phyloP scores from a whole-genome alignment of 1,140 invertebrate genomes.

The Drosophila cardini region DNA sequence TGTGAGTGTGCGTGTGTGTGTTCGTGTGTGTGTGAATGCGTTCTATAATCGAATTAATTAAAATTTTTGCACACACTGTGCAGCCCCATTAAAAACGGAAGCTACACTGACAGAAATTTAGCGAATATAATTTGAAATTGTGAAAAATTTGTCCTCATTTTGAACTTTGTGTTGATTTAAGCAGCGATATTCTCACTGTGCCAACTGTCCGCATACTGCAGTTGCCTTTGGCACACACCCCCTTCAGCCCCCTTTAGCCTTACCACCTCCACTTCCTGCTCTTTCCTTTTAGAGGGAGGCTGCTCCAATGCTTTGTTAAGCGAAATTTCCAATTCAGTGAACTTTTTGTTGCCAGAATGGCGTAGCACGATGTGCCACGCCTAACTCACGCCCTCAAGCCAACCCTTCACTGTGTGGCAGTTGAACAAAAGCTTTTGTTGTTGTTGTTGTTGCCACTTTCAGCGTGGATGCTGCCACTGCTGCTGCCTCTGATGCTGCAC shows the following conservation, averaged over 20 bases:
- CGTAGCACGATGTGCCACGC: slow-evolving; percentile 8
- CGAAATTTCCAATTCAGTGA: slow-evolving; percentile 81
- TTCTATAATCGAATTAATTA: slow-evolving; percentile 83
- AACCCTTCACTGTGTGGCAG: slow-evolving; percentile 15
- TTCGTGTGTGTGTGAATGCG: slow-evolving; percentile 24
- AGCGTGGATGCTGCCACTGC: not conserved
- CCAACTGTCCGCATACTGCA: slow-evolving; percentile 37
- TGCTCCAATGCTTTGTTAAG: slow-evolving; percentile 57
- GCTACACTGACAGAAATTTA: slow-evolving; percentile 36
- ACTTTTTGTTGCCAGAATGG: slow-evolving; percentile 67
- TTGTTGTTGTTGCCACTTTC: not conserved
- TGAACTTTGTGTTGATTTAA: not conserved
- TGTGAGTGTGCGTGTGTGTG: not conserved
- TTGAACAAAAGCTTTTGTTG: slow-evolving; percentile 50
- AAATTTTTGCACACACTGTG: slow-evolving; percentile 63
- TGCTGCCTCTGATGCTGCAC: slow-evolving; percentile 3
- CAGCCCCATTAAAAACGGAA: slow-evolving; percentile 36
- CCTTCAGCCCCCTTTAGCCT: too few species aligned
- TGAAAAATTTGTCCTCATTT: not conserved
- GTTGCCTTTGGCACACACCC: not conserved
- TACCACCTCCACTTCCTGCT: too few species aligned
- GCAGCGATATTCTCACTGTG: not conserved
- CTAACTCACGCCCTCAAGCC: not conserved
- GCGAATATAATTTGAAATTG: not conserved
- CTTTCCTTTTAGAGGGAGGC: not conserved